A percentile compares a stretch with the other conserved stretches of the same genome.
phyloP scores from a whole-genome alignment of 2,113 vertebrate species.

The Salminus brasiliensis region DNA sequence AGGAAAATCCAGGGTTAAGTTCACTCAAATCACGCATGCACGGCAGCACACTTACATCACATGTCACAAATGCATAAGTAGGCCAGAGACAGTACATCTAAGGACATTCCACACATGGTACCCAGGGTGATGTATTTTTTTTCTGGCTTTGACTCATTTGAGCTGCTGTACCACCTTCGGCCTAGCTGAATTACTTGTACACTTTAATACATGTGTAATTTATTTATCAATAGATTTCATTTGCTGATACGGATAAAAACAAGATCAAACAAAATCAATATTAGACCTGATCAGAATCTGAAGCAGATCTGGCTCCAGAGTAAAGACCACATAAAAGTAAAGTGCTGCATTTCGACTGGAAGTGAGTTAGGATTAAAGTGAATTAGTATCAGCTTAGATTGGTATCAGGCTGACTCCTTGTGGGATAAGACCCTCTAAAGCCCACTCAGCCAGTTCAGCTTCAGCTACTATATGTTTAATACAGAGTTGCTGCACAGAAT shows the following conservation, averaged over 20 bases:
- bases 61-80: neutral
- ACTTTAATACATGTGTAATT: too few species aligned
- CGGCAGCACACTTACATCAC: neutral
- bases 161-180: too few species aligned
- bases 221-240: too few species aligned
- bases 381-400: constrained; percentile 39
- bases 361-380: constrained; percentile 41
- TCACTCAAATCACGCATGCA: neutral
- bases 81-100: neutral
- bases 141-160: too few species aligned
- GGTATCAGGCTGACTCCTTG: constrained; percentile 11
- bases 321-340: neutral
- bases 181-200: too few species aligned
- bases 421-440: constrained; percentile 18
- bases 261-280: neutral
- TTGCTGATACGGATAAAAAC: neutral
- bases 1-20: neutral
- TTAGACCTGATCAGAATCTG: neutral
- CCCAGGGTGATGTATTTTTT: too few species aligned
- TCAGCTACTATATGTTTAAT: neutral
- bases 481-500: neutral
- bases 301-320: neutral
- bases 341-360: neutral
- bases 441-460: neutral
- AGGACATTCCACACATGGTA: too few species aligned